These are phyloP conservation scores for Rhizoglyphus robini DNA, from an alignment of 1,140 invertebrate species.

Conservation along the genomic window DNA sequence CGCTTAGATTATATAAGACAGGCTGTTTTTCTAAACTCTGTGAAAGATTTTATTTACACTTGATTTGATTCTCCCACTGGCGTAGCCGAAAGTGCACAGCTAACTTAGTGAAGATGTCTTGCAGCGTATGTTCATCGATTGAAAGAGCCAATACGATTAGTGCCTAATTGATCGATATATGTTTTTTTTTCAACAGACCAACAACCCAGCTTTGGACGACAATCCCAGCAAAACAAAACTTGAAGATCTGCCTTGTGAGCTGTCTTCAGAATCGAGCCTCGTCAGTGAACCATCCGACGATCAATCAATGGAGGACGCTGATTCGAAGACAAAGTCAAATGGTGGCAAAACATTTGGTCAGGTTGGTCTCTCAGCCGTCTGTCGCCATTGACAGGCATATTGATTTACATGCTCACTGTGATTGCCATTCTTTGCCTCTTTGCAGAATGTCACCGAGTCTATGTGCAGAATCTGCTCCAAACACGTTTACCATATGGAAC, in stretches of 20 bases:
- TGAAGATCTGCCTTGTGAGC: not conserved
- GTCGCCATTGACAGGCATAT: not conserved
- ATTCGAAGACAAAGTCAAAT: not conserved
- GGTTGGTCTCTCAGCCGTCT: not conserved
- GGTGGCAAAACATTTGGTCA: not conserved
- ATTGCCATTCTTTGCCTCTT: not conserved
- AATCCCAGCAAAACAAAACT: not conserved
- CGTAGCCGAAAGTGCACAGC: too few species aligned
- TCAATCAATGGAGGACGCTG: not conserved
- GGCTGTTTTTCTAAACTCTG: too few species aligned
- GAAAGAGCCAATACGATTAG: not conserved
- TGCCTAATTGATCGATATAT: not conserved
- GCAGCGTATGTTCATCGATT: too few species aligned
- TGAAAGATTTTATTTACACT: too few species aligned
- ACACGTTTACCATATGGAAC: constrained; percentile 84
- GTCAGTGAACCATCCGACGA: too few species aligned
- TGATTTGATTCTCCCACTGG: too few species aligned
- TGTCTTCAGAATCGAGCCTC: not conserved
- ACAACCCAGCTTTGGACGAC: not conserved
- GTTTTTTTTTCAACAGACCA: not conserved
- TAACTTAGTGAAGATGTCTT: too few species aligned
- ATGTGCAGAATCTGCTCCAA: constrained; percentile 64
- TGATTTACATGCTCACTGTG: not conserved
- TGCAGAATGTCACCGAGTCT: constrained; percentile 26
- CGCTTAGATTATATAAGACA: too few species aligned